Conservation (phyloP, 2,113 vertebrate genomes). For the Miniopterus natalensis region DNA sequence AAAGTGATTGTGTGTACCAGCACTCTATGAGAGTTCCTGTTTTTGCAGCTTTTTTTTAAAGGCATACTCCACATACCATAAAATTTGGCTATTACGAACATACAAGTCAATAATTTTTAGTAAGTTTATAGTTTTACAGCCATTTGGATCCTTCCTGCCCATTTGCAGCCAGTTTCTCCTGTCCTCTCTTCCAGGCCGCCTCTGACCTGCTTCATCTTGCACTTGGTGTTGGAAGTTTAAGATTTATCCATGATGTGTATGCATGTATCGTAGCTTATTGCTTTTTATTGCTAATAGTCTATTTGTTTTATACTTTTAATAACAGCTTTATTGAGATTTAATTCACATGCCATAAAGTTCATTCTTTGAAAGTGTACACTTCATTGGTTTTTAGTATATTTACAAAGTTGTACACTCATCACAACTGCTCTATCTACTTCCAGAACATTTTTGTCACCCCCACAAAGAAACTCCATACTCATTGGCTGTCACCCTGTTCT, state of each 20-base stretch:
- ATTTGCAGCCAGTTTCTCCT: neutral
- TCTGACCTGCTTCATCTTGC: neutral
- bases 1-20: neutral
- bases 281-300: neutral
- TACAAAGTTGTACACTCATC: neutral
- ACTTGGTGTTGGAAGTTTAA: neutral
- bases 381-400: neutral
- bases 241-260: neutral
- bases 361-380: neutral
- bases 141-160: neutral
- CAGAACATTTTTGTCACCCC: neutral
- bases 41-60: neutral
- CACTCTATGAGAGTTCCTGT: neutral
- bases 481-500: neutral
- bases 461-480: neutral
- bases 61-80: neutral
- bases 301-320: neutral
- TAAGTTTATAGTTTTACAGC: neutral
- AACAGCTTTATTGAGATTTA: constrained; percentile 9
- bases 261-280: neutral
- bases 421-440: neutral
- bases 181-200: neutral
- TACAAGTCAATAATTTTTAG: neutral
- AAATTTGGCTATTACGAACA: neutral
- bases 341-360: neutral